Base-by-base conservation (phyloP, 2,888 invertebrate genomes). In the Cheiracanthium punctorium region DNA sequence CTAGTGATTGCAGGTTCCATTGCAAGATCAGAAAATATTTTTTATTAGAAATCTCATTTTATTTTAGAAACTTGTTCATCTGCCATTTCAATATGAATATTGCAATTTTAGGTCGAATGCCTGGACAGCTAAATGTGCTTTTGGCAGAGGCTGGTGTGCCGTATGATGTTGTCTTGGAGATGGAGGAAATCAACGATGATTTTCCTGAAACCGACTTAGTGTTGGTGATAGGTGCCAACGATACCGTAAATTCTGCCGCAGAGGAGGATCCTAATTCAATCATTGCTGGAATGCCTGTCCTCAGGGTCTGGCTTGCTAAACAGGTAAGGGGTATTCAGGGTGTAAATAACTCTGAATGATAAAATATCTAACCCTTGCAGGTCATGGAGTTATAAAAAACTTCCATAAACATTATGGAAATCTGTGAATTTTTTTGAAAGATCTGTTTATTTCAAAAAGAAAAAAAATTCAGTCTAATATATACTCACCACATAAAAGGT, bases 91-190 rank as follows among this genome's bases (percentile, higher is more conserved):
- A n/a, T 58, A n/a, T n/a, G n/a, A n/a, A n/a, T n/a, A n/a, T n/a
- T n/a, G n/a, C n/a, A n/a, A n/a, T n/a, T 52, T 37, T 90, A 96
- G 96, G 96, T 81, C 95, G 97, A 88, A 97, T 97, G 97, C 97
- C 97, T 29, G 97, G 97, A 12, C 97, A 97, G 91, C 92, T 97
- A 90, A 97, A 97, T 91, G 97, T 97, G n/a, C 92, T 97, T 87
- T 93, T 97, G 79, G 97, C 97, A 0, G 97, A 97, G 92, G 97
- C 97, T 5, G 97, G 97, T n/a, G 96, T 97, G 0, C 96, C 96
- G 0, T 97, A 97, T 91, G 97, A 97, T 91, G 95, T 96, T 90
- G 95, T 90, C 2, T 93, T 95, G 88, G 97, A 97, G 93, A 97
- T 97, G 97, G 97, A 97, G 76, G 97, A 97, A 92, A 96, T 97